Conservation (phyloP, 2,113 vertebrate genomes). For the Saguinus imperator region DNA sequence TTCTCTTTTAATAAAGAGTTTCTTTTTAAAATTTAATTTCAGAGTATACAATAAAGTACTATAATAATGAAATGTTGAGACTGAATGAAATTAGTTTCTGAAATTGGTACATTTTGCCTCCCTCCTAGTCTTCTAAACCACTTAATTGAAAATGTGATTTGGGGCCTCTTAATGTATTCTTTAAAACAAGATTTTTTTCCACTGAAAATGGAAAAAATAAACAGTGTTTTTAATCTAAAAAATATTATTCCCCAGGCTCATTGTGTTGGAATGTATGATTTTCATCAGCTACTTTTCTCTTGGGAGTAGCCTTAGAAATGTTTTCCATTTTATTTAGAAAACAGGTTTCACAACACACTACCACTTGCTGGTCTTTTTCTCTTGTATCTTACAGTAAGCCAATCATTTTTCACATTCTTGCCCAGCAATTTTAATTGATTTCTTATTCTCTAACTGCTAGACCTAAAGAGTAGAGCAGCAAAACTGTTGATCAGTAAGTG, state of each 20-base stretch:
- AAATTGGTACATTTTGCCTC: constrained; percentile 2
- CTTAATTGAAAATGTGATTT: constrained; percentile 15
- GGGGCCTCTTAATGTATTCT: not conserved
- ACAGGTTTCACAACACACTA: not conserved
- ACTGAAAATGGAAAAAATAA: not conserved
- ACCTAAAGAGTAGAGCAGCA: not conserved
- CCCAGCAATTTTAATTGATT: not conserved
- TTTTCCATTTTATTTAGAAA: constrained; percentile 30
- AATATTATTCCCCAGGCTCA: not conserved
- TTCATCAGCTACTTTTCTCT: constrained; percentile 12
- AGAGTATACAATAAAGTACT: not conserved
- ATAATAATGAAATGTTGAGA: not conserved
- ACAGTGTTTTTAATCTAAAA: constrained; percentile 37
- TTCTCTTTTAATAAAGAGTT: not conserved
- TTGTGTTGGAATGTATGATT: not conserved
- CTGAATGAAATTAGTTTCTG: constrained; percentile 16
- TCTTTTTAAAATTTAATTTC: constrained; percentile 26
- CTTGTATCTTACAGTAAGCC: not conserved
- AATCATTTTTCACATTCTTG: not conserved
- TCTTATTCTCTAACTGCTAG: not conserved
- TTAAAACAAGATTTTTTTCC: constrained; percentile 45
- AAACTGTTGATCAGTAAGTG: not conserved
- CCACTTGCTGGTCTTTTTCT: not conserved
- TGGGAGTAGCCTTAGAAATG: not conserved
- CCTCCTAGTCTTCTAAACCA: not conserved